Evolutionary conservation across 2,888 invertebrate genomes (phyloP), one percentile per base, ranked within the genome.

Genomic region (Tigriopus californicus): DNA sequence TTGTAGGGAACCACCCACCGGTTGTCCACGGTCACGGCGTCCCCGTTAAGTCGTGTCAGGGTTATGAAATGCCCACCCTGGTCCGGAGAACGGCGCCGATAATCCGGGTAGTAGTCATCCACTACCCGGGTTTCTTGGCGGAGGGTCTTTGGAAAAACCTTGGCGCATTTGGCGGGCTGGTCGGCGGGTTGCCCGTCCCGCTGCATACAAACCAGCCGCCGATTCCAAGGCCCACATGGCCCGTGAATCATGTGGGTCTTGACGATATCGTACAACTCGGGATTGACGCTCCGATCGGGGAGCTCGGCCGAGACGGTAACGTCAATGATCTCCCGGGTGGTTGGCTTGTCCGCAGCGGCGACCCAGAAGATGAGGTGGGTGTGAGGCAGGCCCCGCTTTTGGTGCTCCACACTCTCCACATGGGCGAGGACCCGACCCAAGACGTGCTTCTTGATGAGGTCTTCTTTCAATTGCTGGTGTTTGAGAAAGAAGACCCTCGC

Each of bases 141-240:
- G 52, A 65, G 66, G 1, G 63, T 61, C 60, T 68, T 67, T n/a
- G 70, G 71, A 62, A 66, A 72, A 10, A 63, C 63, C 64, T 73
- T 73, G 1, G 66, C 63, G 64, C 72, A 74, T 57, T 63, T 65
- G 1, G n/a, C n/a, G n/a, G n/a, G n/a, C n/a, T n/a, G n/a, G n/a
- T n/a, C n/a, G n/a, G n/a, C n/a, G n/a, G n/a, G n/a, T n/a, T n/a
- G n/a, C n/a, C 15, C 41, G 13, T 41, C 54, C 41, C 12, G 42
- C 12, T 40, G 33, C 54, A 54, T 54, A 12, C 54, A 54, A 8
- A 24, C 5, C 24, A n/a, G 8, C 8, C 5, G 41, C 3, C n/a
- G 24, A 12, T 54, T 54, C 3, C 6, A 12, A 2, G 5, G 5
- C 6, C 54, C 54, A 54, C 54, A 54, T n/a, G 54, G 33, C 3